Evolutionary conservation across 2,888 invertebrate genomes (phyloP).

Genomic region (Hylaea fasciaria): DNA sequence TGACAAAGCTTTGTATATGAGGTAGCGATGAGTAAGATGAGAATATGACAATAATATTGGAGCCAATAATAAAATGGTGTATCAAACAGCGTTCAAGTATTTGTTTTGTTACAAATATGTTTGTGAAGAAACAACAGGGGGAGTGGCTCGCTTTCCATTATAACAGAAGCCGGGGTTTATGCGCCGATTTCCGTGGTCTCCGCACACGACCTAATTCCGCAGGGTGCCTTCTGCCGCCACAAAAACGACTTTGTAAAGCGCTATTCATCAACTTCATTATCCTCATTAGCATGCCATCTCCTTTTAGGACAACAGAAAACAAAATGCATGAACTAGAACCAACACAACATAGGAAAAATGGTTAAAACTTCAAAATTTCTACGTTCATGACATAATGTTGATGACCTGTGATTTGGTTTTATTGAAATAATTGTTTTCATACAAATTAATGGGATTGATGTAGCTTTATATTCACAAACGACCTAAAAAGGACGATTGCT

Average conservation of each 20-base stretch:
- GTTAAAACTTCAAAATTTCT: not conserved
- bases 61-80: too few relatives aligned
- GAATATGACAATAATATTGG: too few relatives aligned
- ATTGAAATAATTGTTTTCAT: too few relatives aligned
- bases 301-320: conserved; percentile 12
- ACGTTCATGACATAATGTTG: too few relatives aligned
- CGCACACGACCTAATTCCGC: conserved; percentile 41
- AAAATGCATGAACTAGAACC: not conserved
- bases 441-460: too few relatives aligned
- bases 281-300: conserved; percentile 40
- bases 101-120: conserved; percentile 3
- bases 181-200: conserved; percentile 33
- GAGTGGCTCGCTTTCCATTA: conserved; percentile 24
- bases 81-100: not conserved
- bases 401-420: too few relatives aligned
- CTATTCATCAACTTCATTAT: conserved; percentile 39
- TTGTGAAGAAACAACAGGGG: conserved; percentile 1
- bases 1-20: not conserved
- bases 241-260: conserved; percentile 34
- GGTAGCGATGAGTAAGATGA: not conserved
- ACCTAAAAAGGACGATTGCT: conserved; percentile 2
- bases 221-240: conserved; percentile 31
- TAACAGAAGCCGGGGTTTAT: conserved; percentile 22
- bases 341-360: not conserved
- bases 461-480: too few relatives aligned